Evolutionary conservation across 1,140 invertebrate species (phyloP), one percentile per base, ranked within the genome.

Genomic region (Drosophila dunni): DNA sequence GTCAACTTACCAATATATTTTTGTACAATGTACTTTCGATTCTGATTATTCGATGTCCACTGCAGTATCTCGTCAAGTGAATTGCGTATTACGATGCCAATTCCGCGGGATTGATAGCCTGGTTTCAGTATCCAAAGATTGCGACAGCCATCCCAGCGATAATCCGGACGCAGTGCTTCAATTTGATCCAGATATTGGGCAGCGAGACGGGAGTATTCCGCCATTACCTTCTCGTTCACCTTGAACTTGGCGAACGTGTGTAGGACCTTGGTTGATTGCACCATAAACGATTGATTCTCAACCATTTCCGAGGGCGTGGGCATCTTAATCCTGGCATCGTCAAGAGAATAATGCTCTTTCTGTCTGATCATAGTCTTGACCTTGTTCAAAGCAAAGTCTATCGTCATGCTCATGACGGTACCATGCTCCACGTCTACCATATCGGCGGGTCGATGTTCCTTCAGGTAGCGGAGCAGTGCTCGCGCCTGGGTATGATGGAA

Each of bases 81-180:
- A 54, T 93, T 94, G 29, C 93, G 93, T 74, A 94, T 91, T 63
- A 93, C 91, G 38, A 98, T 98, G n/a, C 98, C 98, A 76, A 96
- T 94, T 0, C 98, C 98, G 79, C 97, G 94, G 20, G 96, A 98
- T 65, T 96, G 95, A 71, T 96, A 95, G 4, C 96, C 96, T 0
- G 98, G 98, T 92, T 99, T 99, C 11, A 98, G 94, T 69, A 99
- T 98, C 98, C 98, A 98, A 60, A 98, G 95, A 93, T 98, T 98
- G 75, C 95, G 94, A 50, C 93, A 94, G 3, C 97, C 97, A 92
- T 98, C 97, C 90, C 90, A 91, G 10, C 83, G 63, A 36, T 68
- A 91, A 29, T 91, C 90, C 3, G 57, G 60, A 92, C 70, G 95
- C 91, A 91, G 96, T 94, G 11, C 95, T 94, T 93, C 95, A 95